A percentile compares a stretch with the other conserved stretches of the same genome.
These are phyloP conservation scores for Gasterosteus aculeatus DNA, from an alignment of 2,113 vertebrate genomes.

Conservation along the genomic window DNA sequence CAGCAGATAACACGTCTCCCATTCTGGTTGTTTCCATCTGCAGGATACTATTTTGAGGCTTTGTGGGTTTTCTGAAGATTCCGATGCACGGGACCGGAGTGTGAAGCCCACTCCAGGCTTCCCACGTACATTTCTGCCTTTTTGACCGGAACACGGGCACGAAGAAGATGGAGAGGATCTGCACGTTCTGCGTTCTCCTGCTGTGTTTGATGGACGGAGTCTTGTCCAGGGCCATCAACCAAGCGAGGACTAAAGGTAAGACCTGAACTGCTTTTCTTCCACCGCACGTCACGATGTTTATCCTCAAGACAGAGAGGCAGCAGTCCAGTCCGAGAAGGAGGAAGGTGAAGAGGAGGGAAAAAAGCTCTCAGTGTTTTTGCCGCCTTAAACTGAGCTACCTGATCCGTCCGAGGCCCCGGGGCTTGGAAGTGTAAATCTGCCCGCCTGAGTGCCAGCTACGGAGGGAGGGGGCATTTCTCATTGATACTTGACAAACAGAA, in stretches of 20 bases:
- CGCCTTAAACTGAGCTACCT: slow-evolving; percentile 72
- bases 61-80: slow-evolving; percentile 35
- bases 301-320: slow-evolving; percentile 32
- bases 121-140: slow-evolving; percentile 10
- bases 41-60: slow-evolving; percentile 58
- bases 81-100: slow-evolving; percentile 70
- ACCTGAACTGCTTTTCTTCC: not conserved
- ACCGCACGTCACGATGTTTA: no score
- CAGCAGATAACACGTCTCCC: slow-evolving; percentile 51
- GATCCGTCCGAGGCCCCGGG: slow-evolving; percentile 70
- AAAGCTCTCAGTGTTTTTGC: slow-evolving; percentile 61
- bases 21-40: slow-evolving; percentile 34
- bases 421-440: slow-evolving; percentile 82
- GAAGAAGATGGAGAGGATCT: slow-evolving; percentile 71
- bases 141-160: slow-evolving; percentile 26
- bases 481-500: slow-evolving; percentile 63
- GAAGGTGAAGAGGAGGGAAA: not conserved
- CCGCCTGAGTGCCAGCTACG: slow-evolving; percentile 74
- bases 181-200: slow-evolving; percentile 63
- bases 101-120: slow-evolving; percentile 70
- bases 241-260: slow-evolving; percentile 71
- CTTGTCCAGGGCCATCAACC: slow-evolving; percentile 39
- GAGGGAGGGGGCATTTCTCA: slow-evolving; percentile 22
- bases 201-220: slow-evolving; percentile 59
- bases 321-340: slow-evolving; percentile 37